Base-by-base conservation (phyloP, 2,888 invertebrate species). In the Brachylomia viminalis region DNA sequence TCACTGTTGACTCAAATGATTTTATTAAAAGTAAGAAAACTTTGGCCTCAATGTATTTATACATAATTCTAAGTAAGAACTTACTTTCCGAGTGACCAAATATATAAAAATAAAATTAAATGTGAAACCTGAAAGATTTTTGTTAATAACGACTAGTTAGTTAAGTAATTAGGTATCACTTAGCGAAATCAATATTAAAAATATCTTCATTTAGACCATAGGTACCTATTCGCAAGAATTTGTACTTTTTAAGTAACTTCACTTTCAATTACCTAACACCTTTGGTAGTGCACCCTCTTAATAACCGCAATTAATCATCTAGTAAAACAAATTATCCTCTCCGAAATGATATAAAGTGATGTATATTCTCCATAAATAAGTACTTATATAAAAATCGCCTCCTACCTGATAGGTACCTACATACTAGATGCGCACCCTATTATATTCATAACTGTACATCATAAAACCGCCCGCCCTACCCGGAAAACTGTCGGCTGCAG, bases 381-480 rank as follows among this genome's bases (percentile, higher is more conserved):
- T 49, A 6, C 54, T 20, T 72, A 74, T 78, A 59, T 77, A 75
- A 67, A 77, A 64, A 68, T 54, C 49, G 33, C 15, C 74, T 65
- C 66, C 49, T 84, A 90, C 88, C 88, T 89, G 89, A 78, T 83
- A 88, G 88, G 87, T 85, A 80, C 88, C 82, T 82, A 79, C 88
- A 83, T 82, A 79, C 83, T 76, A 87, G 89, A 82, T 75, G 65
- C 77, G 79, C 82, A 91, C 93, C 94, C 94, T 87, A 94, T 94
- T 93, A 95, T 94, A 95, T 94, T 95, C 95, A 96, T 96, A 96
- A 95, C 95, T 83, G 88, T 95, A 95, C 93, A 95, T 96, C 92
- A 96, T 95, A 96, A 95, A 88, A 90, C 95, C 94, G 96, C 96
- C 95, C 96, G 95, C 95, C 96, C 96, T 91, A 93, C 92, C 85